These are phyloP conservation scores for Oxyruncus cristatus DNA, from an alignment of 2,113 vertebrate species.

Conservation along the genomic window DNA sequence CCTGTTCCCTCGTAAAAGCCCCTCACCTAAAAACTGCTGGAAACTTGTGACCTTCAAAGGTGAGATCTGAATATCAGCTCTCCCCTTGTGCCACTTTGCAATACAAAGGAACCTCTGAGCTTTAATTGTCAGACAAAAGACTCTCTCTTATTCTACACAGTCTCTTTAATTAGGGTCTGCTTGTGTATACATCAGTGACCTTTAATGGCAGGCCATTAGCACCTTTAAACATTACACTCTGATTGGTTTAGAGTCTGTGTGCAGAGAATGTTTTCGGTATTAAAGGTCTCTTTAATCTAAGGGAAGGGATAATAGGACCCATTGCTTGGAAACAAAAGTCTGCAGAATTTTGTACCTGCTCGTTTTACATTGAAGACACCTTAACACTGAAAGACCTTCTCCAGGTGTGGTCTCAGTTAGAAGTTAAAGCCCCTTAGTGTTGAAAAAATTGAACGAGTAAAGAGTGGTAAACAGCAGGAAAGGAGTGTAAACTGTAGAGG, in stretches of 20 bases:
- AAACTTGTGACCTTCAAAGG: slow-evolving; percentile 36
- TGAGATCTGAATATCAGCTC: slow-evolving; percentile 37
- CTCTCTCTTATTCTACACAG: slow-evolving; percentile 4
- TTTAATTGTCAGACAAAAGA: slow-evolving; percentile 59
- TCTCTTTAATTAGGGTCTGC: slow-evolving; percentile 44
- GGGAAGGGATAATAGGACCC: background rate
- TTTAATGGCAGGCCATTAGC: slow-evolving; percentile 59
- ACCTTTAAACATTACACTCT: slow-evolving; percentile 39
- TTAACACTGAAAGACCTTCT: background rate
- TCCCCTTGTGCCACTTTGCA: slow-evolving; percentile 24
- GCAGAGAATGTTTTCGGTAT: background rate
- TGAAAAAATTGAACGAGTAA: background rate
- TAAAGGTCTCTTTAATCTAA: slow-evolving; percentile 53
- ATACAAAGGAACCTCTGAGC: slow-evolving; percentile 58
- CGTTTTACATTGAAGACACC: background rate
- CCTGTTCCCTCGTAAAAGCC: slow-evolving; percentile 32
- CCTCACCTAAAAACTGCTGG: slow-evolving; percentile 39
- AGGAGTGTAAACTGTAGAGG: background rate
- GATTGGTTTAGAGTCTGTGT: slow-evolving; percentile 2
- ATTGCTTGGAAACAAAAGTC: slow-evolving; percentile 13
- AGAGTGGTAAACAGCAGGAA: background rate
- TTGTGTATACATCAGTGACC: slow-evolving; percentile 49
- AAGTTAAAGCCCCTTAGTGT: background rate
- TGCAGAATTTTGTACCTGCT: background rate
- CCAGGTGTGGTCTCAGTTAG: background rate